These are phyloP conservation scores for Diarsia mendica DNA, from an alignment of 2,888 invertebrate species.

Conservation along the genomic window DNA sequence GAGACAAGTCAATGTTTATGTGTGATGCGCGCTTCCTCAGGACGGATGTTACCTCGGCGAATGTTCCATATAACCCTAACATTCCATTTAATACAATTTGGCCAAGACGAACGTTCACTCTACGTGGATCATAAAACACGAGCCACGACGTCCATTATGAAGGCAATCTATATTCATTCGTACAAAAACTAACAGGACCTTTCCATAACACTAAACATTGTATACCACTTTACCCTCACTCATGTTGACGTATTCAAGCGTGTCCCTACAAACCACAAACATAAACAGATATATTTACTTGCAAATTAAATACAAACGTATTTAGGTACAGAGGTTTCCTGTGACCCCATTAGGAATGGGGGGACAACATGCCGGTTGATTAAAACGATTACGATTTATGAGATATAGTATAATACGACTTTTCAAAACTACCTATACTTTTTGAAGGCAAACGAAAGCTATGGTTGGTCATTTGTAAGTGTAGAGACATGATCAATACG, in stretches of 20 bases:
- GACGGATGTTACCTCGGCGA: constrained; percentile 61
- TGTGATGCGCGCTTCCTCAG: constrained; percentile 54
- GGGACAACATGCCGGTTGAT: background rate
- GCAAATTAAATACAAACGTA: constrained; percentile 21
- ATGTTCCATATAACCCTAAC: constrained; percentile 69
- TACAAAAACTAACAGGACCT: constrained; percentile 69
- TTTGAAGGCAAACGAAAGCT: background rate
- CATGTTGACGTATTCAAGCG: constrained; percentile 30
- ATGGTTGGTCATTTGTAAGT: background rate
- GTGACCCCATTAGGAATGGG: constrained; percentile 5
- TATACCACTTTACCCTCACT: constrained; percentile 46
- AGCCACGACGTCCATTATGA: constrained; percentile 67
- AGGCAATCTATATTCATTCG: constrained; percentile 74
- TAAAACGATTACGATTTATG: background rate
- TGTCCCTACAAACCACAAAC: constrained; percentile 18
- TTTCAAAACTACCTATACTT: background rate
- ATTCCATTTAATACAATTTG: constrained; percentile 78
- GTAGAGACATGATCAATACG: no score
- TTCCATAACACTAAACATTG: constrained; percentile 69
- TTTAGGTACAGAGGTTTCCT: background rate
- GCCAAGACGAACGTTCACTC: constrained; percentile 76
- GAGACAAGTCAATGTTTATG: constrained; percentile 54
- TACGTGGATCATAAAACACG: constrained; percentile 74
- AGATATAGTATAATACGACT: background rate
- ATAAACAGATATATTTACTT: constrained; percentile 35